These are phyloP conservation scores for Tylochromis polylepis DNA, from an alignment of 2,113 vertebrate species.

Conservation along the genomic window DNA sequence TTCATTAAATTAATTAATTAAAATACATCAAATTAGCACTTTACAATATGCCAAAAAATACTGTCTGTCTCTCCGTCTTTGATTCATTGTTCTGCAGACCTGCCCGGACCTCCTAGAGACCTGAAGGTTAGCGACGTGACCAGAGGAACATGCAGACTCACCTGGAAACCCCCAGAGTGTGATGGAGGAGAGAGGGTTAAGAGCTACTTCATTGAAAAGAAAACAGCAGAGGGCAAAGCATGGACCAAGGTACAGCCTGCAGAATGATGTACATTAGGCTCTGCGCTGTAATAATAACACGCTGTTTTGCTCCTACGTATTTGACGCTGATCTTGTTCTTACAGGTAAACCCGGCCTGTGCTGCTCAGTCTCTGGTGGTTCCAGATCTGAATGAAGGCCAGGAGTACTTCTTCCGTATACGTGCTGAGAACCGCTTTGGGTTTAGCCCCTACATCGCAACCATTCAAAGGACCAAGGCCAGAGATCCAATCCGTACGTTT, in stretches of 20 bases:
- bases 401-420: conserved; percentile 91
- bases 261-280: background rate
- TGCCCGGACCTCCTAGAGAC: conserved; percentile 88
- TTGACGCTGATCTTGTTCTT: background rate
- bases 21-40: background rate
- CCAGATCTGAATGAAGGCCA: conserved; percentile 87
- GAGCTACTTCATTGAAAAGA: conserved; percentile 95
- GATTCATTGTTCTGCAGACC: conserved; percentile 69
- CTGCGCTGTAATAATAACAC: no score
- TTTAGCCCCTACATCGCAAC: conserved; percentile 81
- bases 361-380: conserved; percentile 84
- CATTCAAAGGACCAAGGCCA: conserved; percentile 80
- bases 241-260: conserved; percentile 85
- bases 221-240: conserved; percentile 87
- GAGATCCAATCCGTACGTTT: conserved; percentile 90
- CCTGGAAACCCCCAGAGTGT: conserved; percentile 91
- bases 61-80: background rate
- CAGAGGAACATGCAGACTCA: conserved; percentile 87
- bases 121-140: conserved; percentile 93
- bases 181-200: conserved; percentile 94
- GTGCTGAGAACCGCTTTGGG: conserved; percentile 92
- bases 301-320: background rate
- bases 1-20: background rate
- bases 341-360: conserved; percentile 81
- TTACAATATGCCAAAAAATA: background rate